Percentiles rank a stretch among this genome's conserved stretches.
Conservation (phyloP, 2,888 invertebrate genomes). For the Stictocephala bisonia region DNA sequence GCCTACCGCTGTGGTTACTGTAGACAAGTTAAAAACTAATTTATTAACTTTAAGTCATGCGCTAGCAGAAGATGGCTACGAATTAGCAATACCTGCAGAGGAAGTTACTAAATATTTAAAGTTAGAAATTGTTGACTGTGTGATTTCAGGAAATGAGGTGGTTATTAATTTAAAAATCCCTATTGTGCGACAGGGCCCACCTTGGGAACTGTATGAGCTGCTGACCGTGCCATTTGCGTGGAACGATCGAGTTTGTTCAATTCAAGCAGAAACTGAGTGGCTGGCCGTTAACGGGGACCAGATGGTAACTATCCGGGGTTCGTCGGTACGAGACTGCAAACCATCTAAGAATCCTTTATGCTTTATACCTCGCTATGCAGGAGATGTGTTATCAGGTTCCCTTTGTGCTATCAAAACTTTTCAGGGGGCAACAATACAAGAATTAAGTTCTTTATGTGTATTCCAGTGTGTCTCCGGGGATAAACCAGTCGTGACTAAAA, state of each 20-base stretch:
- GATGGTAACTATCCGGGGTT: no score
- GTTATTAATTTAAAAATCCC: background rate
- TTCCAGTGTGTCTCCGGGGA: no score
- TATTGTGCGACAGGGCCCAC: background rate
- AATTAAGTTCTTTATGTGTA: no score
- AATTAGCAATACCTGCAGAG: background rate
- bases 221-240: background rate
- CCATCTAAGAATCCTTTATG: no score
- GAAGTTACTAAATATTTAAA: background rate
- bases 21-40: background rate
- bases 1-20: background rate
- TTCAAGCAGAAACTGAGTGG: no score
- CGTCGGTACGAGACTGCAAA: no score
- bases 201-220: background rate
- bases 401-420: no score
- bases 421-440: no score
- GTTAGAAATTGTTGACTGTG: slow-evolving; percentile 3
- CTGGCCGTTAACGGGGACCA: no score
- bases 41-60: background rate
- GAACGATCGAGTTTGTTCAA: background rate
- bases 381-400: no score
- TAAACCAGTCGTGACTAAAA: no score
- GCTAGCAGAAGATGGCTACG: background rate
- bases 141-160: background rate
- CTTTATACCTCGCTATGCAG: no score